Conservation (phyloP, 2,113 vertebrate genomes). For the Ctenodactylus gundi region DNA sequence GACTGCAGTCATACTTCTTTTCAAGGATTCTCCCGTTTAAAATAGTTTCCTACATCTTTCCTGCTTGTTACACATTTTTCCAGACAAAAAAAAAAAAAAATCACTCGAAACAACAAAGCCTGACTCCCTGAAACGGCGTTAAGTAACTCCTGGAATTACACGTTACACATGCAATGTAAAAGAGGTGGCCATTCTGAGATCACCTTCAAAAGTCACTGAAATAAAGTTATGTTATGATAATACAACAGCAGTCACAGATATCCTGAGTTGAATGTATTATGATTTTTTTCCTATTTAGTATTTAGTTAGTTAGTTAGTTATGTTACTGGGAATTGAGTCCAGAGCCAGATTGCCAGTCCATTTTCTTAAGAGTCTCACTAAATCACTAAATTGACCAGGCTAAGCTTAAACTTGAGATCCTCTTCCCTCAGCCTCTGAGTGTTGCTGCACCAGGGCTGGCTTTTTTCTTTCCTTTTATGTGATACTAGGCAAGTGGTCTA, state of each 20-base stretch:
- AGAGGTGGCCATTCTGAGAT: neutral
- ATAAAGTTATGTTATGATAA: neutral
- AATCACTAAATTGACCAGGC: too few relatives aligned
- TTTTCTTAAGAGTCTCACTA: too few relatives aligned
- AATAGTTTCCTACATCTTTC: neutral
- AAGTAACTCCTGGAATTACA: neutral
- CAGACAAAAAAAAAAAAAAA: slow-evolving; percentile 7
- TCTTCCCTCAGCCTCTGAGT: too few relatives aligned
- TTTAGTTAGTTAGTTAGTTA: too few relatives aligned
- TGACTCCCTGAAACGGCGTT: neutral
- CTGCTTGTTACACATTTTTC: slow-evolving; percentile 30
- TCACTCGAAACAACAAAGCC: neutral
- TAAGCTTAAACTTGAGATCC: too few relatives aligned
- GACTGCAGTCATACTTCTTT: slow-evolving; percentile 15
- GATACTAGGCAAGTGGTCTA: neutral
- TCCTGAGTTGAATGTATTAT: neutral
- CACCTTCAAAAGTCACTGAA: slow-evolving; percentile 15
- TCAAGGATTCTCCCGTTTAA: neutral
- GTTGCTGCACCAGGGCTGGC: too few relatives aligned
- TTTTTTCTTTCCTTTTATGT: neutral
- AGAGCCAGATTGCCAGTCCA: too few relatives aligned
- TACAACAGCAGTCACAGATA: neutral
- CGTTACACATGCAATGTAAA: neutral
- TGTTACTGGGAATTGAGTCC: too few relatives aligned
- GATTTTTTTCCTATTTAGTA: too few relatives aligned